Evolutionary conservation across 2,888 invertebrate species (phyloP).

Genomic region (Emesis castigata): DNA sequence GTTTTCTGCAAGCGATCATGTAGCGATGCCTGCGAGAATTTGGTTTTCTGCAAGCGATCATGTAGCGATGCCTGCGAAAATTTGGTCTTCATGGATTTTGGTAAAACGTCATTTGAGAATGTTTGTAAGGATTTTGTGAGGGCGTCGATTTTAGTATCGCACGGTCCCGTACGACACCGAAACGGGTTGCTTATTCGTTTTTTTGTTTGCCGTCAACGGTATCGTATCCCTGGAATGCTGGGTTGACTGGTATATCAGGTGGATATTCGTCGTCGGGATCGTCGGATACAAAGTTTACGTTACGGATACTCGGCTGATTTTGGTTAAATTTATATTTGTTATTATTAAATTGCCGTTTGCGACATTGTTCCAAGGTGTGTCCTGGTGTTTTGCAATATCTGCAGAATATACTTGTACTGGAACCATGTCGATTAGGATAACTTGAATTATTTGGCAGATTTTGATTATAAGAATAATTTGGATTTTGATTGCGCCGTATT

Average conservation of each 20-base stretch:
- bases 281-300: constrained; percentile 17
- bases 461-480: neutral
- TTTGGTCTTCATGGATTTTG: no score
- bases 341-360: constrained; percentile 40
- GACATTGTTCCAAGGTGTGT: constrained; percentile 31
- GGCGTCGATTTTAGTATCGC: constrained; percentile 12
- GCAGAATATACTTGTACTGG: constrained; percentile 16
- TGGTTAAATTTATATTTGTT: neutral
- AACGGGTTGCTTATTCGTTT: constrained; percentile 31
- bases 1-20: no score
- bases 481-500: neutral
- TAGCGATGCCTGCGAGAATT: no score
- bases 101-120: no score
- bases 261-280: neutral
- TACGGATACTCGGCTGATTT: neutral
- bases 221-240: neutral
- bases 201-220: constrained; percentile 8
- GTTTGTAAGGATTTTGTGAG: no score
- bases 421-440: neutral
- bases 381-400: constrained; percentile 42
- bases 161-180: constrained; percentile 32
- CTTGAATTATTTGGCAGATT: neutral
- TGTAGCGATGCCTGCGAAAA: neutral
- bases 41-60: neutral
- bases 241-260: no score